Conservation (phyloP, 2,888 invertebrate genomes). For the Drepanosiphum platanoidis region DNA sequence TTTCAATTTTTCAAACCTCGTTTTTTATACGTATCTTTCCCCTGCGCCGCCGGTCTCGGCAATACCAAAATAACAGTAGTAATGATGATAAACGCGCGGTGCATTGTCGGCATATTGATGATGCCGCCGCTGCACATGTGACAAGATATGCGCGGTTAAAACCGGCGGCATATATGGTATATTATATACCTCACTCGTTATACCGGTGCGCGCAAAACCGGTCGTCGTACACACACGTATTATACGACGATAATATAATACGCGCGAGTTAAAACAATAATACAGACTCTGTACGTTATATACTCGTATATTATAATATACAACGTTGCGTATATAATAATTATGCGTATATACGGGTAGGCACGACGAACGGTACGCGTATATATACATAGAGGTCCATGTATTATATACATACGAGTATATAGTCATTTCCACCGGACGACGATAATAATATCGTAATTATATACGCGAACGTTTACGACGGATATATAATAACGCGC, state of each 20-base stretch:
- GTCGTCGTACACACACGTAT: background rate
- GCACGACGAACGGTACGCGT: background rate
- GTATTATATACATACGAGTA: background rate
- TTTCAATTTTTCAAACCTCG: background rate
- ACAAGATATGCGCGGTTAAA: no score
- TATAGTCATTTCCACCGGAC: background rate
- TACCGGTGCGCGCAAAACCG: slow-evolving; percentile 29
- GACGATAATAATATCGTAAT: background rate
- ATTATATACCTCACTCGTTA: no score
- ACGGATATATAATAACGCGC: background rate
- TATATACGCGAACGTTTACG: background rate
- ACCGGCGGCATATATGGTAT: slow-evolving; percentile 36
- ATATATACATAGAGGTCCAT: no score
- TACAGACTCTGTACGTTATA: background rate
- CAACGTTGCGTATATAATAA: no score
- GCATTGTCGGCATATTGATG: slow-evolving; percentile 41
- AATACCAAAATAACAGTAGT: no score
- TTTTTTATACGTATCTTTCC: background rate
- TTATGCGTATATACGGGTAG: no score
- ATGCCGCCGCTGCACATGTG: background rate
- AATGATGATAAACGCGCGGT: no score
- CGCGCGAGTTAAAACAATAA: slow-evolving; percentile 1
- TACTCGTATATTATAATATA: background rate
- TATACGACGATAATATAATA: background rate
- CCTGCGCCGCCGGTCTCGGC: background rate